phyloP scores from a whole-genome alignment of 2,888 invertebrate species.

The Tolmerus cingulatus region DNA sequence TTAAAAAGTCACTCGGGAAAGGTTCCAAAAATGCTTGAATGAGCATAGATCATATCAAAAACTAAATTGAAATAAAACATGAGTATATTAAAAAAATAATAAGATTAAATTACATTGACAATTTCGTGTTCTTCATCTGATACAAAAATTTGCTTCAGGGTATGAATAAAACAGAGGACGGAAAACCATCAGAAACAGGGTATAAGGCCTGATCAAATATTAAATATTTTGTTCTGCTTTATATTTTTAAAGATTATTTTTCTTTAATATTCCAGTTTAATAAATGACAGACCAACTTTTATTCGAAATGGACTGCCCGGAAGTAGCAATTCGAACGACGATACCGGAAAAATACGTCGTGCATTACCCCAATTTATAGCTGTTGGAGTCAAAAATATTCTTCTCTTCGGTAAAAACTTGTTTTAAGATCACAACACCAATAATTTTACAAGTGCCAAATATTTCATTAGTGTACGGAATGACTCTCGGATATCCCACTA shows the following conservation, averaged over 20 bases:
- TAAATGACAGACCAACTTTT: constrained; percentile 3
- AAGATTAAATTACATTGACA: neutral
- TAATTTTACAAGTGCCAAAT: neutral
- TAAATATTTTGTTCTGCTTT: neutral
- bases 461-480: constrained; percentile 72
- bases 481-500: constrained; percentile 82
- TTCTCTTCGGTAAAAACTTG: constrained; percentile 69
- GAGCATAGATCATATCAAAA: neutral
- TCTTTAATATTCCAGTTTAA: neutral
- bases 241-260: neutral
- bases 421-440: neutral
- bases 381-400: constrained; percentile 81
- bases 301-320: neutral
- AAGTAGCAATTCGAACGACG: constrained; percentile 44
- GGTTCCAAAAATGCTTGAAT: neutral
- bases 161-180: neutral
- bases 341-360: constrained; percentile 65
- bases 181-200: neutral
- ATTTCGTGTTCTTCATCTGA: neutral
- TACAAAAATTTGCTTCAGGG: neutral
- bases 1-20: neutral
- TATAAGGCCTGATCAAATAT: neutral
- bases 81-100: neutral
- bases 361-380: constrained; percentile 78
- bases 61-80: neutral